These are phyloP conservation scores for Alitta virens DNA, from an alignment of 2,888 invertebrate species.

Conservation along the genomic window DNA sequence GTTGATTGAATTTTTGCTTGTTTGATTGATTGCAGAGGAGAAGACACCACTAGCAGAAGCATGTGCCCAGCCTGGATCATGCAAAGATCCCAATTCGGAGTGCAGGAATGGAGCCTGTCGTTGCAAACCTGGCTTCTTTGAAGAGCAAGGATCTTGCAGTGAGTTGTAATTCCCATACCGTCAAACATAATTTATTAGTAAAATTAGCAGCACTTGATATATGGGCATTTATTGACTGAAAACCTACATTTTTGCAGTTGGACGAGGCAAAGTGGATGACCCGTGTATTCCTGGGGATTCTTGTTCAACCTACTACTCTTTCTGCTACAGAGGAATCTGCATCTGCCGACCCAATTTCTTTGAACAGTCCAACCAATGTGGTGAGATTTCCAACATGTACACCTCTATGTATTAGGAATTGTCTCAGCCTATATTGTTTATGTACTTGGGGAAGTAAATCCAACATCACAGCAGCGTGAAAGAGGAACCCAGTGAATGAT, in stretches of 20 bases:
- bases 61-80: conserved; percentile 19
- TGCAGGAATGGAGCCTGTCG: conserved; percentile 24
- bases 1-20: no score
- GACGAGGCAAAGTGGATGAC: neutral
- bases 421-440: no score
- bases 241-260: neutral
- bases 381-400: no score
- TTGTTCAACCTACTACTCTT: neutral
- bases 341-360: neutral
- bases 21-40: no score
- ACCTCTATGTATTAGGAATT: no score
- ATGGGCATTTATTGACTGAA: neutral
- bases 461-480: no score
- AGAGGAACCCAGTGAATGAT: no score
- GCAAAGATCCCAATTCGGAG: conserved; percentile 22
- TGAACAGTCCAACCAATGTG: neutral
- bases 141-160: conserved; percentile 24
- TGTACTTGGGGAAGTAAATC: no score
- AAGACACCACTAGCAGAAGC: conserved; percentile 17
- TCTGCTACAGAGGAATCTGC: neutral
- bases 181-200: neutral
- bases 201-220: neutral
- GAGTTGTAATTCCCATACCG: conserved; percentile 3
- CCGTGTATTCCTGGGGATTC: neutral
- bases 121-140: conserved; percentile 23